Percentiles rank a stretch among this genome's conserved stretches.
These are phyloP conservation scores for Falcunculus frontatus DNA, from an alignment of 2,113 vertebrate genomes.

Conservation along the genomic window DNA sequence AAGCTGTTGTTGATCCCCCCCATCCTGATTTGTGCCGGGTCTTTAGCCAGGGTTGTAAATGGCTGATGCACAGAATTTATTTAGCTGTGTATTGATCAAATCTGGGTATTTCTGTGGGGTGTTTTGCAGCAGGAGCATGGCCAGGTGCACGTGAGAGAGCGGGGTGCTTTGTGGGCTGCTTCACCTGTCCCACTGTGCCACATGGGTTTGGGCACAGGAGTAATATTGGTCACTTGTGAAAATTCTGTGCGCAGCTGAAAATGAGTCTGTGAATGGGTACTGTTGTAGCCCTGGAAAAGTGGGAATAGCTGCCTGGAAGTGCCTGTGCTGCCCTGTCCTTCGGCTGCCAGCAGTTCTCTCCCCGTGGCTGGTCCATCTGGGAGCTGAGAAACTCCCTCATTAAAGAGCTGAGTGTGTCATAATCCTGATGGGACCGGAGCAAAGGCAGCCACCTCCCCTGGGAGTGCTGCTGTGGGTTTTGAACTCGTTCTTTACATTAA, in stretches of 20 bases:
- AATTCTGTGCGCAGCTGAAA: fast-evolving
- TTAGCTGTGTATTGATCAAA: neutral
- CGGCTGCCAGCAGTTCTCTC: neutral
- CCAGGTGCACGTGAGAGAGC: fast-evolving
- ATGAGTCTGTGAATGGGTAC: neutral
- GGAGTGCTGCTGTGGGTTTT: neutral
- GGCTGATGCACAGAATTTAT: neutral
- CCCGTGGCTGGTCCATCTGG: neutral
- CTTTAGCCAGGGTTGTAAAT: neutral
- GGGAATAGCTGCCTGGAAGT: neutral
- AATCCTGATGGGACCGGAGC: neutral
- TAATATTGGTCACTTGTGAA: fast-evolving
- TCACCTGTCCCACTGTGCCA: fast-evolving
- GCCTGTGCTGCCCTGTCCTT: neutral
- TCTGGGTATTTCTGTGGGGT: neutral
- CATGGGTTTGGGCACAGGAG: neutral
- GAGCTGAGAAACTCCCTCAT: neutral
- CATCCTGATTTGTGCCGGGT: fast-evolving
- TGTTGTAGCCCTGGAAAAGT: neutral
- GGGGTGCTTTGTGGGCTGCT: neutral
- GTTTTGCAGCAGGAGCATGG: neutral
- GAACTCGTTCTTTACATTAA: neutral
- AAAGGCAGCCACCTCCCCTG: neutral
- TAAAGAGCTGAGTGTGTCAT: neutral
- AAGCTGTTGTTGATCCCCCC: neutral